Conservation (phyloP, 1,140 invertebrate species). For the Drosophila trapezifrons region DNA sequence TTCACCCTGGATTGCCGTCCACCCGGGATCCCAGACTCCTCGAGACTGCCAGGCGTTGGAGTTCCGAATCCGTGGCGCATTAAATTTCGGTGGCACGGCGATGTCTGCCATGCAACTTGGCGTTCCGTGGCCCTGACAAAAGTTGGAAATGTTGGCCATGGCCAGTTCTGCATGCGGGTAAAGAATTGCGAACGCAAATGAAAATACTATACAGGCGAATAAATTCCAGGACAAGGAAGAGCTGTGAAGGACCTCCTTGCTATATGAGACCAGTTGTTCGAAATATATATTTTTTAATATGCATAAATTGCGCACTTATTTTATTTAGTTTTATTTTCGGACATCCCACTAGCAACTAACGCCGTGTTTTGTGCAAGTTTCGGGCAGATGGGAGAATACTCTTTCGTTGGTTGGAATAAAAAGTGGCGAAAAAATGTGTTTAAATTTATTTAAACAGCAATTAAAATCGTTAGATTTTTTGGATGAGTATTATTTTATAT, state of each 20-base stretch:
- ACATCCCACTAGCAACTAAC: neutral
- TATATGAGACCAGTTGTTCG: slow-evolving; percentile 15
- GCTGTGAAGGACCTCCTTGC: slow-evolving; percentile 24
- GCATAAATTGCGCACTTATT: slow-evolving; percentile 62
- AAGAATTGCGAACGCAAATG: slow-evolving; percentile 27
- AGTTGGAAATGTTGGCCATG: slow-evolving; percentile 36
- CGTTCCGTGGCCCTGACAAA: slow-evolving; percentile 40
- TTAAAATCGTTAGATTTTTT: too few relatives aligned
- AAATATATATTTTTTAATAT: slow-evolving; percentile 69
- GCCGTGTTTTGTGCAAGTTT: too few relatives aligned
- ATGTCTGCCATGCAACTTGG: slow-evolving; percentile 36
- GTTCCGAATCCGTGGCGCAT: slow-evolving; percentile 63
- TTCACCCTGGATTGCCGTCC: slow-evolving; percentile 19
- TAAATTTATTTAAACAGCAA: too few relatives aligned
- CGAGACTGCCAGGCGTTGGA: slow-evolving; percentile 15
- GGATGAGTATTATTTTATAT: too few relatives aligned
- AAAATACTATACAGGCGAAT: slow-evolving; percentile 29
- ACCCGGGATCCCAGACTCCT: slow-evolving; percentile 5
- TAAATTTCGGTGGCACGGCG: slow-evolving; percentile 57
- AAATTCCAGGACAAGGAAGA: slow-evolving; percentile 44
- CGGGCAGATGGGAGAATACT: neutral
- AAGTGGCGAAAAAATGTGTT: too few relatives aligned
- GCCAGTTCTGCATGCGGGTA: slow-evolving; percentile 27
- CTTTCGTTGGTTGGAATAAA: neutral
- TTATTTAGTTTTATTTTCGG: slow-evolving; percentile 32